Conservation (phyloP, 2,888 invertebrate genomes). For the Spodoptera littoralis region DNA sequence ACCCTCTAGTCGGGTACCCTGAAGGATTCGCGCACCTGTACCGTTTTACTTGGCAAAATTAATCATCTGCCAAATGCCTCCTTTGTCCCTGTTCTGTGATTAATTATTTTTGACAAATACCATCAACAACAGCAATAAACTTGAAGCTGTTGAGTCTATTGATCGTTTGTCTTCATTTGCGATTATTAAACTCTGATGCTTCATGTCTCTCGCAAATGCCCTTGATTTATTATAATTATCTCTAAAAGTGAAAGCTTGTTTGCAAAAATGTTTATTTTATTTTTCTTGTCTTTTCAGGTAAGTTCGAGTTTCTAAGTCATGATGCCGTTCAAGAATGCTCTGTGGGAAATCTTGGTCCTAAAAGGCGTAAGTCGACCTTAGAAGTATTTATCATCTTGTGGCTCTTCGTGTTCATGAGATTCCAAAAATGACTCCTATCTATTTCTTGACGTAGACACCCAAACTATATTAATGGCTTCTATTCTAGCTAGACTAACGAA, state of each 20-base stretch:
- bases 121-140: conserved; percentile 61
- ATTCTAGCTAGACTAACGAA: no score
- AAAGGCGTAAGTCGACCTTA: no score
- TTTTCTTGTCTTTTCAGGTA: no score
- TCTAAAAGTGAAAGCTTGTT: conserved; percentile 27
- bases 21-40: conserved; percentile 65
- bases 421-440: no score
- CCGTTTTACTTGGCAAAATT: conserved; percentile 68
- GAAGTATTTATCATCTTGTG: no score
- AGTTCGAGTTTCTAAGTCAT: no score
- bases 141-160: conserved; percentile 52
- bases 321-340: no score
- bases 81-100: conserved; percentile 61
- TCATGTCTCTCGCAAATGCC: conserved; percentile 28
- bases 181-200: conserved; percentile 45
- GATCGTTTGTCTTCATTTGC: conserved; percentile 47
- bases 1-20: conserved; percentile 68
- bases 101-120: conserved; percentile 71
- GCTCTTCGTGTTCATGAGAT: no score
- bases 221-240: conserved; percentile 13
- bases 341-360: no score
- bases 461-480: no score
- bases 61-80: conserved; percentile 73
- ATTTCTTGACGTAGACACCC: no score
- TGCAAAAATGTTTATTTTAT: no score